phyloP scores from a whole-genome alignment of 1,140 invertebrate species.

The Cyrtorhinus lividipennis region DNA sequence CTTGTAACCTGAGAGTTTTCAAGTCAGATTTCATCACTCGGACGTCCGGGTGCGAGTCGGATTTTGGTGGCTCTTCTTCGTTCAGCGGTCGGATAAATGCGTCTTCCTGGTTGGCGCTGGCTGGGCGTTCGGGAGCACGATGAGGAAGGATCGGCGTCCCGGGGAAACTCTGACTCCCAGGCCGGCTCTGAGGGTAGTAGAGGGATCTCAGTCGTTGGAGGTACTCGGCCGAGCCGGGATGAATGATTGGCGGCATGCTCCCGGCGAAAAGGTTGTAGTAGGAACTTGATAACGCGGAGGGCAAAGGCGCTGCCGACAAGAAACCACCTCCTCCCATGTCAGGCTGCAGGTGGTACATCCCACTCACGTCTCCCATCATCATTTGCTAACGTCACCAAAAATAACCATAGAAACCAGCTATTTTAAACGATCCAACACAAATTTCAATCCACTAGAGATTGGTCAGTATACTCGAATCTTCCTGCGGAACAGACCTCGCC shows the following conservation, averaged over 20 bases:
- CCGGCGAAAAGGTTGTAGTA: conserved; percentile 25
- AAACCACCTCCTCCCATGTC: conserved; percentile 19
- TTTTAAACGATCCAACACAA: background rate
- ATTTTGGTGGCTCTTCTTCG: conserved; percentile 8
- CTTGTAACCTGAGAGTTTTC: background rate
- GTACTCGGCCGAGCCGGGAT: conserved; percentile 7
- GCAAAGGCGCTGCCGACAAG: conserved; percentile 22
- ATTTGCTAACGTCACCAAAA: conserved; percentile 15
- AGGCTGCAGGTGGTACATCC: conserved; percentile 9
- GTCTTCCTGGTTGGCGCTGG: background rate
- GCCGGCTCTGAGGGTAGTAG: conserved; percentile 11
- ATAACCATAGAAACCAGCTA: conserved; percentile 3
- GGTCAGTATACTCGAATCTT: too few relatives aligned
- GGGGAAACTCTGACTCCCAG: background rate
- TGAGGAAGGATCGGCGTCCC: conserved; percentile 9
- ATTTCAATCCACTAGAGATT: too few relatives aligned
- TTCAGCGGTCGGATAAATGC: conserved; percentile 3
- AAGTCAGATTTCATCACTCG: conserved; percentile 24
- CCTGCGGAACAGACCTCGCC: background rate
- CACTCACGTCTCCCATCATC: conserved; percentile 17
- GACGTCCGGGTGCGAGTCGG: background rate
- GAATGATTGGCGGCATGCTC: conserved; percentile 13
- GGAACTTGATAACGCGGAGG: conserved; percentile 26
- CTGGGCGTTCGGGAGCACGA: background rate
- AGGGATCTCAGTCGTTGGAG: conserved; percentile 9